Conservation (phyloP, 1,140 invertebrate genomes). For the Proales similis region DNA sequence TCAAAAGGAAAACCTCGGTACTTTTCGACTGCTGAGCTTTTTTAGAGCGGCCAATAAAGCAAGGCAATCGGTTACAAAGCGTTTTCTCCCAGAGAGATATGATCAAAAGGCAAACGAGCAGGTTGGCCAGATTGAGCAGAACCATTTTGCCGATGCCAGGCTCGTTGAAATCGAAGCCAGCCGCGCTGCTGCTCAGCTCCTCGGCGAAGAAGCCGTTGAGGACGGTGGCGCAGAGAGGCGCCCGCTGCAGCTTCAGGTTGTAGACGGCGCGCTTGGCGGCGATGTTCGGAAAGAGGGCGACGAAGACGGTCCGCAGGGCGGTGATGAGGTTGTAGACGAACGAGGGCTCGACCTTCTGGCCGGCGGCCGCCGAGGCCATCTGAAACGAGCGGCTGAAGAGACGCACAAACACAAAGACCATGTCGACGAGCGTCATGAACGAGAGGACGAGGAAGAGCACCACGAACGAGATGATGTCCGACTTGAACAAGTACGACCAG, state of each 20-base stretch:
- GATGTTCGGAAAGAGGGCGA: conserved; percentile 22
- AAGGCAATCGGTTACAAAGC: too few relatives aligned
- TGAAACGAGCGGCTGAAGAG: conserved; percentile 5
- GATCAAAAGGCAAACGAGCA: conserved; percentile 56
- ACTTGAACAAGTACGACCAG: conserved; percentile 30
- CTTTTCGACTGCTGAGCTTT: too few relatives aligned
- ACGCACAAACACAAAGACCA: conserved; percentile 19
- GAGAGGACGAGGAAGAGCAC: conserved; percentile 23
- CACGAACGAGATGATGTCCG: conserved; percentile 22
- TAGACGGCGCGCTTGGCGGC: conserved; percentile 20
- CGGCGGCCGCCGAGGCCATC: background rate
- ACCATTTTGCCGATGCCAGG: conserved; percentile 57
- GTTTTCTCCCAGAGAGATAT: conserved; percentile 58
- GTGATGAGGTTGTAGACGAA: too few relatives aligned
- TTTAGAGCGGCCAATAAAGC: too few relatives aligned
- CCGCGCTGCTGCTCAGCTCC: background rate
- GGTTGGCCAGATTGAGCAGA: conserved; percentile 55
- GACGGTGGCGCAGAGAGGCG: background rate
- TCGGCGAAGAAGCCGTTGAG: background rate
- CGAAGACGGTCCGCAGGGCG: background rate
- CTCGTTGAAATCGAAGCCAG: conserved; percentile 8
- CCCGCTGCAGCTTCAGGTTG: conserved; percentile 21
- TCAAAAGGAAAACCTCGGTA: conserved; percentile 1
- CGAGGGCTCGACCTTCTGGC: background rate
- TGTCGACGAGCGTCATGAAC: conserved; percentile 21